Evolutionary conservation across 2,113 vertebrate genomes (phyloP).

Genomic region (Cinclus cinclus): DNA sequence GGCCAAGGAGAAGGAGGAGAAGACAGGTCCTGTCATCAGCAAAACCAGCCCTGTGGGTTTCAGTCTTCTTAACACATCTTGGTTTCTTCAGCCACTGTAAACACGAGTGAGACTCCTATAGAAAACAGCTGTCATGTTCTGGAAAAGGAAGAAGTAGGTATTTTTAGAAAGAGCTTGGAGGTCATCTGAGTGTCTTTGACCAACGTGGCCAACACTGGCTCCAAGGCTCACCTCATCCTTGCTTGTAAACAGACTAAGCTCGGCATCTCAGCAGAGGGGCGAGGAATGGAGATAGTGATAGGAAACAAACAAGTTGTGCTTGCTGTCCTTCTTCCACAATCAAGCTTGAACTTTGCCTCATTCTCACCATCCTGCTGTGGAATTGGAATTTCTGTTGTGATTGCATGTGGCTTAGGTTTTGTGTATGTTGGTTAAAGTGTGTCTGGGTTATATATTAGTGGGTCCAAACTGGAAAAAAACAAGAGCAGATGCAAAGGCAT

Average conservation of each 20-base stretch:
- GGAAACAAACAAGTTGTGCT: constrained; percentile 13
- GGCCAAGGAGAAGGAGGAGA: neutral
- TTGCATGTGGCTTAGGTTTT: constrained; percentile 14
- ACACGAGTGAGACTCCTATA: neutral
- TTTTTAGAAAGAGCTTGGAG: neutral
- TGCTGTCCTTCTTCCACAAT: neutral
- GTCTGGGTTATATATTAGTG: neutral
- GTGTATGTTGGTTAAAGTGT: neutral
- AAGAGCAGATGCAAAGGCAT: neutral
- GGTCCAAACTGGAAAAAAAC: neutral
- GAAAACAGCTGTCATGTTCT: neutral
- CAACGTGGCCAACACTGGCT: neutral
- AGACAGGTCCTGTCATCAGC: neutral
- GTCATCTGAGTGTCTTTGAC: neutral
- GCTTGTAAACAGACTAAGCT: neutral
- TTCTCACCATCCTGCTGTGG: constrained; percentile 16
- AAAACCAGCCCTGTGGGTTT: neutral
- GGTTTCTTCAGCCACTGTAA: neutral
- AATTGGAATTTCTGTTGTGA: constrained; percentile 25
- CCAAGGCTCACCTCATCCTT: neutral
- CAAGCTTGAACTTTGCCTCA: constrained; percentile 36
- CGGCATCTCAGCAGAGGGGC: neutral
- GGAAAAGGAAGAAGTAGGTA: neutral
- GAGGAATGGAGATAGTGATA: neutral
- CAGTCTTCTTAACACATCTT: neutral